Conservation (phyloP, 1,140 invertebrate genomes). For the Saccostrea cuccullata region DNA sequence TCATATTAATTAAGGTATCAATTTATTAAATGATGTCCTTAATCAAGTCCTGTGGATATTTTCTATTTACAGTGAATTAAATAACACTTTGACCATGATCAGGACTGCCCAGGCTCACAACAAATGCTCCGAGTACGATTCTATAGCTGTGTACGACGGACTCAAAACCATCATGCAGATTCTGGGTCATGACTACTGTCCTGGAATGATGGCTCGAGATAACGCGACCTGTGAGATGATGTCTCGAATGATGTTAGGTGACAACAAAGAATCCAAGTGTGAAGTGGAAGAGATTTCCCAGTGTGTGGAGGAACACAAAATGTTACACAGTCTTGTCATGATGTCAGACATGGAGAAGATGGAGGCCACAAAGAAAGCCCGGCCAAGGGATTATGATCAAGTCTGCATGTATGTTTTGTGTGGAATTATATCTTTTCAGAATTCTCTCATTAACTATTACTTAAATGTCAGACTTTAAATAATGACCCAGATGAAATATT, state of each 20-base stretch:
- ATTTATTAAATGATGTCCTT: too few species aligned
- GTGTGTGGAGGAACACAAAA: background rate
- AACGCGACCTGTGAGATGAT: constrained; percentile 20
- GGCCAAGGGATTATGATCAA: constrained; percentile 7
- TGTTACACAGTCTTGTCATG: background rate
- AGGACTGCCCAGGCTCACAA: constrained; percentile 26
- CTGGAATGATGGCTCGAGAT: constrained; percentile 5
- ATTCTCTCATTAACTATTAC: background rate
- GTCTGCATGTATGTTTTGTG: background rate
- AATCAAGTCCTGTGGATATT: too few species aligned
- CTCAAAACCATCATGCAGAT: constrained; percentile 35
- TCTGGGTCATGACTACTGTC: constrained; percentile 41
- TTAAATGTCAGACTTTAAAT: too few species aligned
- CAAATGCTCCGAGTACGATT: constrained; percentile 44
- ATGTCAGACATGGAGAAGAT: constrained; percentile 36
- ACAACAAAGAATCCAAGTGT: background rate
- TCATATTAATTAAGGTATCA: too few species aligned
- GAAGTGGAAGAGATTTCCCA: background rate
- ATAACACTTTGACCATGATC: constrained; percentile 24
- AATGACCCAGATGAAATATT: too few species aligned
- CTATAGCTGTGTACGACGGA: constrained; percentile 30
- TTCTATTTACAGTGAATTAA: constrained; percentile 40
- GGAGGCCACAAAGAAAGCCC: background rate
- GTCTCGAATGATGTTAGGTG: background rate
- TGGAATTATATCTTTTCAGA: background rate